Percentiles rank a stretch among this genome's conserved stretches.
phyloP scores from a whole-genome alignment of 2,113 vertebrate species.

The Propithecus coquereli region DNA sequence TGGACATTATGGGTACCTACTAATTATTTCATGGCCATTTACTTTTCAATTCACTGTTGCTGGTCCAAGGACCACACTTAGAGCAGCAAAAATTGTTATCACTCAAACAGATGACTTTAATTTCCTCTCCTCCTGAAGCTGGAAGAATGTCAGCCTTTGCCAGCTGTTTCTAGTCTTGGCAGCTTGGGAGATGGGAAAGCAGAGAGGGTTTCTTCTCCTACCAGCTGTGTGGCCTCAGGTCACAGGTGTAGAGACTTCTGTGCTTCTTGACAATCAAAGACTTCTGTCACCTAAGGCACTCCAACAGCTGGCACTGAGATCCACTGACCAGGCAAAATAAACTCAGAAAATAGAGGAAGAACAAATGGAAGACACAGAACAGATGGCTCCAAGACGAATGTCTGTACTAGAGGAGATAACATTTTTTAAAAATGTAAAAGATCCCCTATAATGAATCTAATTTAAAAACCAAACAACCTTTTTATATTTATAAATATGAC shows the following conservation, averaged over 20 bases:
- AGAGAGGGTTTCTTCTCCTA: background rate
- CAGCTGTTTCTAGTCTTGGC: background rate
- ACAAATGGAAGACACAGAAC: background rate
- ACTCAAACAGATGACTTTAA: background rate
- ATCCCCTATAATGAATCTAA: background rate
- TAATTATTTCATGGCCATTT: background rate
- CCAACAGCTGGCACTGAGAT: background rate
- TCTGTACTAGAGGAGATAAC: background rate
- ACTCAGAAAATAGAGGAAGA: background rate
- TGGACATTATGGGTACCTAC: background rate
- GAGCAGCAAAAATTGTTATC: background rate
- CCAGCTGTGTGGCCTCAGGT: background rate
- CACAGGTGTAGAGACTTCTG: background rate
- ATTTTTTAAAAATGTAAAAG: background rate
- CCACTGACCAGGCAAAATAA: background rate
- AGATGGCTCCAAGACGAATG: background rate
- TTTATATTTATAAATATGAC: background rate
- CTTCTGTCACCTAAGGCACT: background rate
- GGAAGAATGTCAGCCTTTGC: background rate
- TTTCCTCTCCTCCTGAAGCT: background rate
- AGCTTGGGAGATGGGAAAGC: background rate
- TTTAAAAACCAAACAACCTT: background rate
- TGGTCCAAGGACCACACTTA: background rate
- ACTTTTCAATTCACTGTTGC: background rate
- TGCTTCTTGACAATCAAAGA: background rate